Base-by-base conservation (phyloP, 2,888 invertebrate species). In the Willowsia nigromaculata region DNA sequence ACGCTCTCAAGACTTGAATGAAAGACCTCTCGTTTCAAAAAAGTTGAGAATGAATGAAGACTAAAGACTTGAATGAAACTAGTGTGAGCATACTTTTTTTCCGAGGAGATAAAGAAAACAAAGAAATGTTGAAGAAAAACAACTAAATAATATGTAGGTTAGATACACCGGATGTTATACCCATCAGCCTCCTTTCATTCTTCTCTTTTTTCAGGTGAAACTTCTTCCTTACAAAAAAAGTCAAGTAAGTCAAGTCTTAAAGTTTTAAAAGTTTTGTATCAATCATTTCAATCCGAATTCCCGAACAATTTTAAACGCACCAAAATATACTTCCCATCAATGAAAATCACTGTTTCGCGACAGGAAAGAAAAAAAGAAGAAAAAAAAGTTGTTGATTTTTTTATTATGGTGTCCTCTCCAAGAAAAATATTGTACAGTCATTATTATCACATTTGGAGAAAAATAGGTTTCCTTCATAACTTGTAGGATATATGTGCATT, bases 341-440 rank as follows among this genome's bases (percentile, higher is more conserved):
- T 76, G 76, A 30, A 76, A 76, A 50, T 30, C 53, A 30, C 30
- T 76, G 50, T 76, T 0, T 43, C n/a, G 6, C 13, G 25, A 47
- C 22, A 47, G 43, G 22, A 56, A 22, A 56, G 56, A 68, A 37
- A 37, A 13, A 43, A 40, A 4, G n/a, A 37, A 68, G 3, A 71
- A 40, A 40, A 30, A 30, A 50, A 76, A 76, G 76, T 76, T 50
- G 71, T 71, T 76, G 53, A 76, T 50, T 53, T 76, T 50, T 50
- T 71, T 71, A 43, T 40, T 71, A 43, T 65, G 37, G 37, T 65
- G 37, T 33, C 65, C 18, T 33, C 22, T 18, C 53, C 53, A 53
- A 43, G 47, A 5, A 47, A 11, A 11, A 5, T 40, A 40, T 47
- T 9, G 25, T 22, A 22, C 4, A 22, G 22, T 22, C 56, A 43